A percentile compares a stretch with the other conserved stretches of the same genome.
Evolutionary conservation across 1,140 invertebrate genomes (phyloP).

Genomic region (Nixonia krombeini): DNA sequence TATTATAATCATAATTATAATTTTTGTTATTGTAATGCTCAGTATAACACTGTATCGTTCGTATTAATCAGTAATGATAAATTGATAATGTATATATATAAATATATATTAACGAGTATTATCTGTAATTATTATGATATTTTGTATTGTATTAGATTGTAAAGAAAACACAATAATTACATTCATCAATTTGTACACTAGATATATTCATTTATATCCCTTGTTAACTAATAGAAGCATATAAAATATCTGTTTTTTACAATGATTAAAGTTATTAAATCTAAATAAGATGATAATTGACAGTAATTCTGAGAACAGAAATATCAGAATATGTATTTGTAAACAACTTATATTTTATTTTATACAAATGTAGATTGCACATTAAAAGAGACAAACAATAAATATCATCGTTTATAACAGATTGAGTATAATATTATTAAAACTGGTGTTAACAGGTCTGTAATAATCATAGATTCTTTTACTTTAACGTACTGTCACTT

Average conservation of each 20-base stretch:
- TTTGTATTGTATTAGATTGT: slow-evolving; percentile 39
- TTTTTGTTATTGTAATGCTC: slow-evolving; percentile 42
- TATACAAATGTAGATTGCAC: not conserved
- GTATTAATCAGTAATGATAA: slow-evolving; percentile 39
- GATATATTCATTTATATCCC: slow-evolving; percentile 14
- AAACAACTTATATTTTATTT: not conserved
- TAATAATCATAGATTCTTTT: not conserved
- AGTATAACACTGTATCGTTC: slow-evolving; percentile 37
- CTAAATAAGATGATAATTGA: too few relatives aligned
- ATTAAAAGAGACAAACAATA: too few relatives aligned
- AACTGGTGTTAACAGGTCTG: not conserved
- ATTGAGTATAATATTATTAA: too few relatives aligned
- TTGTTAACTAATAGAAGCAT: not conserved
- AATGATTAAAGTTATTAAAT: too few relatives aligned
- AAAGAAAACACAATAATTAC: slow-evolving; percentile 34
- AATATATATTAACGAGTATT: slow-evolving; percentile 42
- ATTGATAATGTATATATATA: slow-evolving; percentile 35
- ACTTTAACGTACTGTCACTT: too few relatives aligned
- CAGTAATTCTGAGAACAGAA: too few relatives aligned
- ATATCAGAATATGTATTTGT: too few relatives aligned
- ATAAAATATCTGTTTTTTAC: too few relatives aligned
- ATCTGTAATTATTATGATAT: slow-evolving; percentile 39
- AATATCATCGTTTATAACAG: too few relatives aligned
- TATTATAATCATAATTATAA: slow-evolving; percentile 46
- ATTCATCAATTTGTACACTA: slow-evolving; percentile 47